phyloP scores from a whole-genome alignment of 1,140 invertebrate species.

The Drosophila busckii region DNA sequence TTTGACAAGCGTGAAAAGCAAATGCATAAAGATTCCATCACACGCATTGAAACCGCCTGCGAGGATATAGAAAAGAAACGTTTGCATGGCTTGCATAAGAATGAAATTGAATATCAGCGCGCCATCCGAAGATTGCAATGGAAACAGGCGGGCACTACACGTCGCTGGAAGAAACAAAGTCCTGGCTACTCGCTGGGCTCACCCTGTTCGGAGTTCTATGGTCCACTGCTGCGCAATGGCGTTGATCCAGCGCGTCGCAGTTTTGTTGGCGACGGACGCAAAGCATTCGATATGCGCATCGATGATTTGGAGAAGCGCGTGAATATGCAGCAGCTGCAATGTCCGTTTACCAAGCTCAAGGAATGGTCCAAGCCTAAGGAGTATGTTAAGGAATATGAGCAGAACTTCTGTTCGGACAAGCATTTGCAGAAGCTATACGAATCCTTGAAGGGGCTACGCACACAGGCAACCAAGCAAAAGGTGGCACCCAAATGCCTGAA shows the following conservation, averaged over 20 bases:
- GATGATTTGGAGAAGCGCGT: conserved; percentile 63
- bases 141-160: conserved; percentile 23
- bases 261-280: conserved; percentile 42
- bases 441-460: conserved; percentile 28
- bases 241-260: conserved; percentile 80
- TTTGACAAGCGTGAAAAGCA: conserved; percentile 71
- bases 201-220: conserved; percentile 80
- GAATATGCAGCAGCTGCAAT: conserved; percentile 35
- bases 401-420: conserved; percentile 66
- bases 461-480: conserved; percentile 25
- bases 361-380: conserved; percentile 68
- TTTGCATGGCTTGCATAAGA: conserved; percentile 71
- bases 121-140: conserved; percentile 57
- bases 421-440: conserved; percentile 67
- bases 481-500: conserved; percentile 43
- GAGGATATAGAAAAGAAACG: conserved; percentile 73
- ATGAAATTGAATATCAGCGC: conserved; percentile 73
- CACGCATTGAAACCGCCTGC: conserved; percentile 77
- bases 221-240: conserved; percentile 80
- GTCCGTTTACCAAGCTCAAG: conserved; percentile 63
- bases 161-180: conserved; percentile 63
- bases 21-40: conserved; percentile 69
- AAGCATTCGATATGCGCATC: conserved; percentile 64
- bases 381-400: conserved; percentile 53
- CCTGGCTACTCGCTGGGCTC: conserved; percentile 79